phyloP scores from a whole-genome alignment of 2,888 invertebrate species.

The Oeneis ivallda region DNA sequence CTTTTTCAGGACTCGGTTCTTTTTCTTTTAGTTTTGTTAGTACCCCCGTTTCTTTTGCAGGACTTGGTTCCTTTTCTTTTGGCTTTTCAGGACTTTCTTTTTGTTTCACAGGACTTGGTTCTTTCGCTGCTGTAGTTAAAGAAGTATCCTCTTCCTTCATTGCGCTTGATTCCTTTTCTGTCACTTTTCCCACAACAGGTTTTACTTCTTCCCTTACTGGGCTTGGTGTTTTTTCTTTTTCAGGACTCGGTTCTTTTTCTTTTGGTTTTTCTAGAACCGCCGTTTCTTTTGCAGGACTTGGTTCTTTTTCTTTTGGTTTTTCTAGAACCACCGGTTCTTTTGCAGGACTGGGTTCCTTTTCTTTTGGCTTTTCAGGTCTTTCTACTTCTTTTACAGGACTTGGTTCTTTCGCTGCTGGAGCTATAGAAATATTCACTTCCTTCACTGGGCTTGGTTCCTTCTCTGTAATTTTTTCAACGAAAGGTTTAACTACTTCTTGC shows the following conservation, averaged over 20 bases:
- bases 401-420: constrained; percentile 22
- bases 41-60: neutral
- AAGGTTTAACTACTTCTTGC: too few species aligned
- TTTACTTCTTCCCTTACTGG: neutral
- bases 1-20: neutral
- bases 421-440: neutral
- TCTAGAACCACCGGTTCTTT: neutral
- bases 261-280: neutral
- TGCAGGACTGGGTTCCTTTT: neutral
- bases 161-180: constrained; percentile 34
- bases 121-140: constrained; percentile 8
- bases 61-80: constrained; percentile 22
- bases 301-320: neutral
- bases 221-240: neutral
- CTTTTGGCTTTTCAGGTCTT: neutral
- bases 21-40: neutral
- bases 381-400: constrained; percentile 22
- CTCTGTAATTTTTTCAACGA: too few species aligned
- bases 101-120: constrained; percentile 20
- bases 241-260: neutral
- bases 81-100: too few species aligned
- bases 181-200: neutral
- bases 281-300: neutral
- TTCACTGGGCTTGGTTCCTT: neutral
- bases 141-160: neutral